phyloP scores from a whole-genome alignment of 2,113 vertebrate genomes.

The Pteruthius melanotis region DNA sequence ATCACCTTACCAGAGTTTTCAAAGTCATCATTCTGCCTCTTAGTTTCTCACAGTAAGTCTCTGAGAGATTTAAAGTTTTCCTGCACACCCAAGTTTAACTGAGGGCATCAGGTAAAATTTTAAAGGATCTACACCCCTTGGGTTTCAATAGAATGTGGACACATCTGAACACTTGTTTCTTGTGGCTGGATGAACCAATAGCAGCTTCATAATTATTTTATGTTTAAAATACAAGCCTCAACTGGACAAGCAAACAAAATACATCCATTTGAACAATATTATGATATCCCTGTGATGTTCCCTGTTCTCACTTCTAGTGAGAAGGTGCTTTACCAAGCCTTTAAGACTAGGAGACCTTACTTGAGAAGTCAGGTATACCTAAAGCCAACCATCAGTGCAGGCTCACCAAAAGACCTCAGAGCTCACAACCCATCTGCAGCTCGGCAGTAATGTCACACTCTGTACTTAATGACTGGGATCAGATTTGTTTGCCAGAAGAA shows the following conservation, averaged over 20 bases:
- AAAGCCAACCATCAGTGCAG: neutral
- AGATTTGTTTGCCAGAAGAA: neutral
- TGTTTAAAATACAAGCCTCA: neutral
- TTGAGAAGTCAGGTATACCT: neutral
- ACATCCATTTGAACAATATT: neutral
- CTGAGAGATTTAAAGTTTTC: neutral
- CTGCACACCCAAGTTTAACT: neutral
- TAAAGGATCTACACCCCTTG: neutral
- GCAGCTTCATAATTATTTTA: neutral
- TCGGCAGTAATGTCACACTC: neutral
- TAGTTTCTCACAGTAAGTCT: neutral
- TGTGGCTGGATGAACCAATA: fast-evolving
- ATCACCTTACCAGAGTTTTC: neutral
- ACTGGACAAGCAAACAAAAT: neutral
- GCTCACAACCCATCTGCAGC: fast-evolving
- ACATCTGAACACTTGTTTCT: neutral
- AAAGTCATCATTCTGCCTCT: neutral
- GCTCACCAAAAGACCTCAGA: neutral
- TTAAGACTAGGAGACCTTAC: neutral
- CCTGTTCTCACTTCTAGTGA: neutral
- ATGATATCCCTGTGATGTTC: neutral
- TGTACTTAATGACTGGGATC: neutral
- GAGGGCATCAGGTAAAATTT: neutral
- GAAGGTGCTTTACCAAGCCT: neutral
- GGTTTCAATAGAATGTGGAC: neutral